Base-by-base conservation (phyloP, 2,113 vertebrate genomes). In the Sylvilagus bachmani region DNA sequence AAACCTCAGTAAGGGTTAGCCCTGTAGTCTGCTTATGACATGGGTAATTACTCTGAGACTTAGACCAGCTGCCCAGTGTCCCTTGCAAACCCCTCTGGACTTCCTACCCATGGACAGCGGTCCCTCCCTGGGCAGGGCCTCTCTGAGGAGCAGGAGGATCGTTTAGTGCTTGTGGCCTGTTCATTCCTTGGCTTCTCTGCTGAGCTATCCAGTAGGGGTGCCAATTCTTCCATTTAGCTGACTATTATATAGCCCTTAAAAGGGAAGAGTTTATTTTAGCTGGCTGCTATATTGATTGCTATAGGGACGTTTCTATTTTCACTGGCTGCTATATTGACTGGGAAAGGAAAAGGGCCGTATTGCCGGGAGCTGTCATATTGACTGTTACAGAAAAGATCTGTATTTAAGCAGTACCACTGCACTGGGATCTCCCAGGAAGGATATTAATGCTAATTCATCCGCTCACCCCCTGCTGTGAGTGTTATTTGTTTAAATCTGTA, bases 361-460 rank as follows among this genome's bases (percentile, higher is more conserved):
- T 98, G 98, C 97, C 97, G 95, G 98, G 96, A 98, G 98, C 98
- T 98, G 98, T 98, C 98, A 98, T 98, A 98, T 97, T 98, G 98
- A 98, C 98, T 98, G 98, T 98, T 98, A 98, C 98, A 98, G 98
- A 98, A 98, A 98, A 98, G 98, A 99, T 98, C 98, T 98, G 98
- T 99, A 98, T 98, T 98, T 99, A 99, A 98, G 98, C 98, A 98
- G 98, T 98, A 98, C 97, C 97, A 95, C 97, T 98, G 98, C 98
- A 96, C 97, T 98, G 98, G 98, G 98, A 99, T 99, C 98, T 99
- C 99, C 99, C 98, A 99, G 98, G 99, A 99, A 99, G 99, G 99
- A 99, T 99, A 99, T 99, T 99, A 99, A 99, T 99, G 99, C 99
- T 99, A 99, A 99, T 99, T 99, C 99, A 99, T 99, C 99, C 97